Percentiles rank a stretch among this genome's conserved stretches.
Evolutionary conservation across 2,113 vertebrate species (phyloP).

Genomic region (Trogon surrucura): DNA sequence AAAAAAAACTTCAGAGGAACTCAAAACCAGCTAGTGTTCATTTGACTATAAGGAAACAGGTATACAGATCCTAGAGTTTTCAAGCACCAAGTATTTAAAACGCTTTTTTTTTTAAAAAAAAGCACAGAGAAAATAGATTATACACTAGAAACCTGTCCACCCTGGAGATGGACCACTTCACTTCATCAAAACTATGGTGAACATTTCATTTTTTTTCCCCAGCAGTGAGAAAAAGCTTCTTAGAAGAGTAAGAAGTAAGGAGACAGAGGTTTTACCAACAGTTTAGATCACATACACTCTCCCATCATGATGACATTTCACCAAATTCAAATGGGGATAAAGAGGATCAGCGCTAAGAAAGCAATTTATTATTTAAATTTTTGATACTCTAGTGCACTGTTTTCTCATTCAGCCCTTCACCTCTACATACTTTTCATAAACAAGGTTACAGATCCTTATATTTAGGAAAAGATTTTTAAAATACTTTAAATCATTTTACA

Average conservation of each 20-base stretch:
- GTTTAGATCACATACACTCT: background rate
- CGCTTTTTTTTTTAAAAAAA: background rate
- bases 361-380: background rate
- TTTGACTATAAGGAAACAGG: background rate
- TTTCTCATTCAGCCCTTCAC: background rate
- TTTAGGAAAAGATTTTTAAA: background rate
- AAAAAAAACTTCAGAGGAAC: constrained; percentile 38
- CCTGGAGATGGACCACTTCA: background rate
- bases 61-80: background rate
- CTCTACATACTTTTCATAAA: background rate
- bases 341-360: background rate
- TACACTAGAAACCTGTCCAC: background rate
- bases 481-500: background rate
- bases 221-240: background rate
- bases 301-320: background rate
- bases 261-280: background rate
- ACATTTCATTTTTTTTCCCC: background rate
- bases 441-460: background rate
- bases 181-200: background rate
- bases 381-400: background rate
- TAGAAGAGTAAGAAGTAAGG: background rate
- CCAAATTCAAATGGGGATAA: background rate
- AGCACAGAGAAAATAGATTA: background rate
- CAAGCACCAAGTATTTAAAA: background rate
- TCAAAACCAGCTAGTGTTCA: background rate